Evolutionary conservation across 2,888 invertebrate species (phyloP), one percentile per base, ranked within the genome.

Genomic region (Scelioninae gen. 2): DNA sequence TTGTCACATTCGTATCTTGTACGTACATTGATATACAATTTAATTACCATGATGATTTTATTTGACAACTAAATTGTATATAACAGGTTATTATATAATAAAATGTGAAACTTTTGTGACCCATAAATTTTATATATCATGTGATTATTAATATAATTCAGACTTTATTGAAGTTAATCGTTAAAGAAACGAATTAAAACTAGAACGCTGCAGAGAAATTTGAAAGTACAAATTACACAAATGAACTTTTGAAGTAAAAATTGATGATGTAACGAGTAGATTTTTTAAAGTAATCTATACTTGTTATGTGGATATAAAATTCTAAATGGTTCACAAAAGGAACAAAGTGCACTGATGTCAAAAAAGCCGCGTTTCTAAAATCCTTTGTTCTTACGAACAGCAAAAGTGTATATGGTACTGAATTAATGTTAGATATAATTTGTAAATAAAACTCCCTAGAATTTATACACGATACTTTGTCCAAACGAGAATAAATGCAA

Each of bases 171-270:
- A 39, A 28, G 7, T 31, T 4, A 41, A 31, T n/a, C 9, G 10
- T 1, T 25, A 60, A 10, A 35, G 11, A 45, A 3, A 2, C 11
- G 33, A 52, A 48, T 9, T 13, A 19, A 50, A 28, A 25, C 4
- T 10, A 50, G 22, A 15, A 19, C n/a, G 15, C 28, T 2, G 45
- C 46, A 48, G 35, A 41, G 35, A 65, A 48, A 41, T 48, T 41
- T 13, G 31, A 57, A 48, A 65, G 65, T 65, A 65, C 65, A 65
- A 65, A 65, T 46, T 46, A 46, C 31, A 39, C 31, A 46, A 57
- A 57, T 48, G 33, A 48, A 31, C 2, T 10, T 65, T 48, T 57
- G 31, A 57, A 53, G 22, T 25, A 33, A 22, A n/a, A 35, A 18
- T 15, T 15, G 25, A 28, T 16, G 10, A 25, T 45, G 33, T 13